Evolutionary conservation across 2,888 invertebrate species (phyloP).

Genomic region (Notodonta ziczac): DNA sequence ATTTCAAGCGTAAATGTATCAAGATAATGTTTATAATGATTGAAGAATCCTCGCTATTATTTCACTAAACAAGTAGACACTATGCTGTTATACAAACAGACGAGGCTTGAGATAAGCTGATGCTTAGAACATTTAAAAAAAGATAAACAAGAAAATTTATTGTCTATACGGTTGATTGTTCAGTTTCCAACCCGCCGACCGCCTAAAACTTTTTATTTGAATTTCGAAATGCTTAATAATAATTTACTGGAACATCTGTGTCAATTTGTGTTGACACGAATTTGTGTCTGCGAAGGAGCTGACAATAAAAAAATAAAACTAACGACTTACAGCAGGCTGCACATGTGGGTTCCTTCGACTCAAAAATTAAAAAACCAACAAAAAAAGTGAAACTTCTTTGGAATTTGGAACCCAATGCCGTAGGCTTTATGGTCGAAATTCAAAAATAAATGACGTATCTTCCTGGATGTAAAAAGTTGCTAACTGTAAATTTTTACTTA

Average conservation of each 20-base stretch:
- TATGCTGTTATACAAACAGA: too few species aligned
- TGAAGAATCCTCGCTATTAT: too few species aligned
- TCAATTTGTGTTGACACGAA: slow-evolving; percentile 74
- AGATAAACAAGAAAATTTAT: not conserved
- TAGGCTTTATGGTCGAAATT: slow-evolving; percentile 35
- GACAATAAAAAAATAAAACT: slow-evolving; percentile 65
- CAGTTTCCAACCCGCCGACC: slow-evolving; percentile 9
- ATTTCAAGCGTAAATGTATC: too few species aligned
- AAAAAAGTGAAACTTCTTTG: slow-evolving; percentile 28
- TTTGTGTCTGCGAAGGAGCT: slow-evolving; percentile 59
- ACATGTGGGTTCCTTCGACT: slow-evolving; percentile 71
- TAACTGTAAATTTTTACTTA: slow-evolving; percentile 59
- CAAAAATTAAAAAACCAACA: slow-evolving; percentile 50
- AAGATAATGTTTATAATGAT: too few species aligned
- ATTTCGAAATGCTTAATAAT: slow-evolving; percentile 46
- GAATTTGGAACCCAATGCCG: slow-evolving; percentile 27
- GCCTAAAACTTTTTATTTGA: slow-evolving; percentile 26
- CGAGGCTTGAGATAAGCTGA: too few species aligned
- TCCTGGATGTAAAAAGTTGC: slow-evolving; percentile 29
- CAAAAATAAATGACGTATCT: not conserved
- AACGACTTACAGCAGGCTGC: slow-evolving; percentile 66
- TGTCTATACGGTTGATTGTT: not conserved
- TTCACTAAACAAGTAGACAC: too few species aligned
- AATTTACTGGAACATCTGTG: slow-evolving; percentile 70
- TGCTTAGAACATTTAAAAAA: too few species aligned